A percentile compares a stretch with the other conserved stretches of the same genome.
phyloP scores from a whole-genome alignment of 2,888 invertebrate species.

The Mechanitis mazaeus region DNA sequence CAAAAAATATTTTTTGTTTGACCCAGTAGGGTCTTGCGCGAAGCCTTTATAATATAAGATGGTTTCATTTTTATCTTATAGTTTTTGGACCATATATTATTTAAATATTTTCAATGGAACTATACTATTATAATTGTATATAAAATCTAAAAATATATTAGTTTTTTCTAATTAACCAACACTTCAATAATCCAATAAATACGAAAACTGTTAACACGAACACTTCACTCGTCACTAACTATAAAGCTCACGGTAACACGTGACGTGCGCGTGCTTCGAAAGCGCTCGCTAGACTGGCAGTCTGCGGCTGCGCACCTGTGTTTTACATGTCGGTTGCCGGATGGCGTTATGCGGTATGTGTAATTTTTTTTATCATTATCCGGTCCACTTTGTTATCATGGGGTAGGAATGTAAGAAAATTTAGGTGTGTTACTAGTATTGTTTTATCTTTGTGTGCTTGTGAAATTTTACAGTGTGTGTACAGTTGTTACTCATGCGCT shows the following conservation, averaged over 20 bases:
- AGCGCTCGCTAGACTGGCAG: conserved; percentile 38
- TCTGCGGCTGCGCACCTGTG: conserved; percentile 50
- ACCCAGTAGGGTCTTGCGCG: no score
- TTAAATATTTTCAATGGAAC: no score
- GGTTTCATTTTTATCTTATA: no score
- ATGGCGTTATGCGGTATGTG: conserved; percentile 44
- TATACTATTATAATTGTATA: no score
- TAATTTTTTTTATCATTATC: conserved; percentile 18
- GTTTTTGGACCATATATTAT: no score
- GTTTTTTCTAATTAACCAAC: neutral
- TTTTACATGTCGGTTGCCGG: conserved; percentile 50
- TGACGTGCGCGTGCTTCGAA: conserved; percentile 21
- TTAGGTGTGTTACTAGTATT: neutral
- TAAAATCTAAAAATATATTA: neutral
- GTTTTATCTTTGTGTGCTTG: conserved; percentile 8
- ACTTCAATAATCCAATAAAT: no score
- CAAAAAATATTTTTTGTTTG: no score
- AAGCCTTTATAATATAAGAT: no score
- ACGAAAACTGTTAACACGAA: neutral
- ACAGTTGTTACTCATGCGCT: no score
- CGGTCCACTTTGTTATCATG: conserved; percentile 19
- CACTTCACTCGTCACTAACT: no score
- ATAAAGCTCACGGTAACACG: neutral
- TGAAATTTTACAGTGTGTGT: neutral
- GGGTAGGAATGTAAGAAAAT: conserved; percentile 1